Conservation (phyloP, 2,797 vertebrate genomes). For the Sebastes wilsoni region DNA sequence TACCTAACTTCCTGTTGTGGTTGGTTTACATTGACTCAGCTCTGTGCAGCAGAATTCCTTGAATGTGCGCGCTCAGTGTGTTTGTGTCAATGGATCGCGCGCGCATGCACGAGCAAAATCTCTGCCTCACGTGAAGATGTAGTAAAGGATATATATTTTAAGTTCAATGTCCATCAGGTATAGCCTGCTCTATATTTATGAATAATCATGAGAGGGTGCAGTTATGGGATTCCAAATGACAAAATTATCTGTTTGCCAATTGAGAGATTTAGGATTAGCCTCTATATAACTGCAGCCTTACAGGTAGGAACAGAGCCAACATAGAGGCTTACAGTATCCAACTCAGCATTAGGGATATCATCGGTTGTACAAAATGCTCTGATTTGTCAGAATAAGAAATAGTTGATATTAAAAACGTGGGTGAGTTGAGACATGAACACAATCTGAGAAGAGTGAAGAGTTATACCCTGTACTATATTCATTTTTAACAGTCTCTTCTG, state of each 20-base stretch:
- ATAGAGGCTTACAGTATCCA: neutral
- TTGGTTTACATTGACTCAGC: neutral
- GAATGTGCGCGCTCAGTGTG: conserved; percentile 8
- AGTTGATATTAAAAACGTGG: neutral
- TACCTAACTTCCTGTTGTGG: neutral
- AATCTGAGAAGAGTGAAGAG: no score
- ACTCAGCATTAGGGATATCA: neutral
- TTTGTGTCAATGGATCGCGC: neutral
- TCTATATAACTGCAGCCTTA: neutral
- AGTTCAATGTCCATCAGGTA: neutral
- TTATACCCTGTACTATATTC: no score
- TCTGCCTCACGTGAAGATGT: neutral
- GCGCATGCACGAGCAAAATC: neutral
- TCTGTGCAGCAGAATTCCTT: conserved; percentile 28
- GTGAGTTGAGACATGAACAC: no score
- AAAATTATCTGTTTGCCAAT: neutral
- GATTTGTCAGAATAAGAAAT: neutral
- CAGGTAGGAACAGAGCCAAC: neutral
- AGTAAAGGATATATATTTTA: neutral
- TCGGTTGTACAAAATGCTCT: neutral
- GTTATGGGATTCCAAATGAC: neutral
- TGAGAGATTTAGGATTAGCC: neutral
- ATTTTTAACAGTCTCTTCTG: no score
- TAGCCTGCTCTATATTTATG: neutral
- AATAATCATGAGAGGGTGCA: neutral